Percentiles rank a stretch among this genome's conserved stretches.
Conservation (phyloP, 2,797 vertebrate genomes). For the Catharus ustulatus region DNA sequence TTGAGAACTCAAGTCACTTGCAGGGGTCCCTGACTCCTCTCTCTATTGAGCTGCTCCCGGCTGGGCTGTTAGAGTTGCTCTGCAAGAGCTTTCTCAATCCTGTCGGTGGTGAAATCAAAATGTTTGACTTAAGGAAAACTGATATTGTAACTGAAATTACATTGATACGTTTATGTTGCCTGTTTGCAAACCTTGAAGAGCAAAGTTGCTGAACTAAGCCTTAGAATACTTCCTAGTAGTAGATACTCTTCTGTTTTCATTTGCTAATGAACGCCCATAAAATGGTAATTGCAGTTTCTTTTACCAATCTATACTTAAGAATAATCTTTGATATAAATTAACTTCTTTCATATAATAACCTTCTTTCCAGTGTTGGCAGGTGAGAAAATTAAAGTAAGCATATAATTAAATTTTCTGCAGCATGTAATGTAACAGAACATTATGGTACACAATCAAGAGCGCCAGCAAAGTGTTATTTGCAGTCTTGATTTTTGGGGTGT, state of each 20-base stretch:
- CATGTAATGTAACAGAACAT: conserved; percentile 24
- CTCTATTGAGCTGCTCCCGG: neutral
- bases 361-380: neutral
- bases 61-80: neutral
- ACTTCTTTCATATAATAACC: neutral
- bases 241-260: neutral
- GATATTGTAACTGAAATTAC: neutral
- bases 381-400: conserved; percentile 32
- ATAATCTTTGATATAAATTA: neutral
- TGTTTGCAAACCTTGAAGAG: neutral
- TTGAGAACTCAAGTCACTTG: accelerated
- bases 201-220: neutral
- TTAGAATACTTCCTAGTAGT: neutral
- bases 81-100: neutral
- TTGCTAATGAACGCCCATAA: neutral
- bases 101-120: neutral
- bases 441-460: neutral
- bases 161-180: neutral
- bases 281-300: conserved; percentile 12
- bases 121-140: neutral
- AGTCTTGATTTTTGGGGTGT: neutral
- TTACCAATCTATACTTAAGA: conserved; percentile 14
- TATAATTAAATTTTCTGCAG: conserved; percentile 39
- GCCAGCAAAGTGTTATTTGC: neutral
- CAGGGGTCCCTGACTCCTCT: neutral